Conservation (phyloP, 2,888 invertebrate genomes). For the Keiferia lycopersicella region DNA sequence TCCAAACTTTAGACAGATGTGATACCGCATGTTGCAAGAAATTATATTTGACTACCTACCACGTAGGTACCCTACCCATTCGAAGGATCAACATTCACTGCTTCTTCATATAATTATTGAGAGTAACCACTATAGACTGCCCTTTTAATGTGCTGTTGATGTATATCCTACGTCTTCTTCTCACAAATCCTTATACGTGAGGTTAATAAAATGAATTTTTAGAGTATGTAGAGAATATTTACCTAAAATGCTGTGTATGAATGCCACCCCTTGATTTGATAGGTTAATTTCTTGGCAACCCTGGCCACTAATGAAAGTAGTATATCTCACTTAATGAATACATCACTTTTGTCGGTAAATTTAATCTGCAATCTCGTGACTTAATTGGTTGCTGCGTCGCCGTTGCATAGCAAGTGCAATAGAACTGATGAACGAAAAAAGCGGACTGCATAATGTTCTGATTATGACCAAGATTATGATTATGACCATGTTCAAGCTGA, state of each 20-base stretch:
- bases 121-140: too few relatives aligned
- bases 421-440: constrained; percentile 14
- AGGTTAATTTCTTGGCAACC: too few relatives aligned
- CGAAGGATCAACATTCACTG: too few relatives aligned
- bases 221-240: too few relatives aligned
- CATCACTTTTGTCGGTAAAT: constrained; percentile 7
- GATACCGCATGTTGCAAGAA: neutral
- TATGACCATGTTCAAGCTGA: constrained; percentile 1
- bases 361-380: constrained; percentile 16
- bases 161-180: too few relatives aligned
- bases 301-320: neutral
- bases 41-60: constrained; percentile 9
- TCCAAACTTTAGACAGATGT: neutral
- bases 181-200: too few relatives aligned
- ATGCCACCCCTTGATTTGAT: too few relatives aligned
- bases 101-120: too few relatives aligned
- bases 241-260: too few relatives aligned
- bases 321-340: neutral
- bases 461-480: neutral
- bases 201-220: too few relatives aligned
- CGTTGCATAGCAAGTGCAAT: constrained; percentile 14
- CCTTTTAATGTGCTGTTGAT: too few relatives aligned
- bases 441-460: constrained; percentile 8
- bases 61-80: too few relatives aligned
- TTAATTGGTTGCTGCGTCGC: constrained; percentile 12